Conservation (phyloP, 2,888 invertebrate genomes). For the Ophioninae sp. region DNA sequence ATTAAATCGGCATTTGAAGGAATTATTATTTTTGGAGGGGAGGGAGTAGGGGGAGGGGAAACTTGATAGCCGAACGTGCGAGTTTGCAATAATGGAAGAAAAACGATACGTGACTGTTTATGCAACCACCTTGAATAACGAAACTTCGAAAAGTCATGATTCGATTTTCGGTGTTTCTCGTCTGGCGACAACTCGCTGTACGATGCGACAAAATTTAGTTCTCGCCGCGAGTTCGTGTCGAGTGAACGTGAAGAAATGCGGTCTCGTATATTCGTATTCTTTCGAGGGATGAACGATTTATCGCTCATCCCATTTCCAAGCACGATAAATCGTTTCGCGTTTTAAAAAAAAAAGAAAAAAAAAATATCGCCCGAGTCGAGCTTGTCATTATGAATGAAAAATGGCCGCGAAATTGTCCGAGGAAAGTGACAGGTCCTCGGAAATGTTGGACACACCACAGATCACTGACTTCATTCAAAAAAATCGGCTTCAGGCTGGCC, state of each 20-base stretch:
- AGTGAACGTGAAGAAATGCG: conserved; percentile 40
- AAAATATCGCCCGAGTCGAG: too few species aligned
- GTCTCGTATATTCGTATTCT: not conserved
- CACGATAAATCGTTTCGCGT: not conserved
- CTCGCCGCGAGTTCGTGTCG: conserved; percentile 42
- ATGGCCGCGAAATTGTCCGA: conserved; percentile 73
- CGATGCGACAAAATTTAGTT: conserved; percentile 57
- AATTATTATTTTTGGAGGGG: too few species aligned
- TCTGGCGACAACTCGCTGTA: conserved; percentile 20
- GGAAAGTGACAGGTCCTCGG: conserved; percentile 63
- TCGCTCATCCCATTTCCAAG: not conserved
- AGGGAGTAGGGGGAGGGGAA: too few species aligned
- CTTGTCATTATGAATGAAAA: conserved; percentile 57
- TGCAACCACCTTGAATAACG: conserved; percentile 32
- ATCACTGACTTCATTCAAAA: conserved; percentile 66
- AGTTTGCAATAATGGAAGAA: conserved; percentile 51
- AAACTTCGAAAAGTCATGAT: conserved; percentile 24
- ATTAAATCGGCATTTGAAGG: too few species aligned
- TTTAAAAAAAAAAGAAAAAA: not conserved
- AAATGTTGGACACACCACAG: conserved; percentile 61
- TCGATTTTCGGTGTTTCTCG: conserved; percentile 40
- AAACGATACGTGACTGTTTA: conserved; percentile 38
- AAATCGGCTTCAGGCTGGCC: conserved; percentile 67
- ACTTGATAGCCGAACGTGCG: conserved; percentile 53
- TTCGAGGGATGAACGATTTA: not conserved